Percentiles rank a stretch among this genome's conserved stretches.
These are phyloP conservation scores for Chymomyza amoena DNA, from an alignment of 2,888 invertebrate genomes.

Conservation along the genomic window DNA sequence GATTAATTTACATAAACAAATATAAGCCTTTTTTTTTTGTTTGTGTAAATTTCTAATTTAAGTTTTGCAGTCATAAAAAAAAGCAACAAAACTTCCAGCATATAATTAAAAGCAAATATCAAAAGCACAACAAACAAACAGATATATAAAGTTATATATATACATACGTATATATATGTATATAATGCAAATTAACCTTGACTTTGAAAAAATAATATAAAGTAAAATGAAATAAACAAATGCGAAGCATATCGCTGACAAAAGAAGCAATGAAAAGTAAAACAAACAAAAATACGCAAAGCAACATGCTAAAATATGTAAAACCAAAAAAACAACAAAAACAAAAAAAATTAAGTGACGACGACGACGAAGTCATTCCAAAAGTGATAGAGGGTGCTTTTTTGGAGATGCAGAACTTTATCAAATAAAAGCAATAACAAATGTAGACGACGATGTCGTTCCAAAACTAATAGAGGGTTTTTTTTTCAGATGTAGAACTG, in stretches of 20 bases:
- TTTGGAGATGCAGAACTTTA: no score
- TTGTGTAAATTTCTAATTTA: background rate
- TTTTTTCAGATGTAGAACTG: no score
- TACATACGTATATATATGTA: no score
- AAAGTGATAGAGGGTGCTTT: background rate
- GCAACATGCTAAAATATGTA: background rate
- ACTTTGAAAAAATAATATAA: slow-evolving; percentile 58
- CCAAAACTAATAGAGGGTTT: no score
- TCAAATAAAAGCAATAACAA: no score
- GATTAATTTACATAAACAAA: background rate
- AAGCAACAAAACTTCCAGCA: background rate
- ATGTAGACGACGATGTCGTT: no score
- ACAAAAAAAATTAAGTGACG: slow-evolving; percentile 3
- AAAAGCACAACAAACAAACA: background rate
- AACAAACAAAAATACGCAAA: slow-evolving; percentile 7
- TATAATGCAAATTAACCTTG: slow-evolving; percentile 51
- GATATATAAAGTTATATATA: slow-evolving; percentile 6
- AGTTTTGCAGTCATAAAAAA: background rate
- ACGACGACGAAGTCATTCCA: slow-evolving; percentile 23
- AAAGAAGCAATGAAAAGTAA: background rate
- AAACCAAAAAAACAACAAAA: slow-evolving; percentile 30
- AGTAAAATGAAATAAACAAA: slow-evolving; percentile 28
- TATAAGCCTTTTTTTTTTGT: background rate
- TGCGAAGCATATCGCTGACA: background rate
- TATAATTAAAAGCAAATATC: background rate